A percentile compares a stretch with the other conserved stretches of the same genome.
These are phyloP conservation scores for Drosophila mojavensis DNA, from an alignment of 1,140 invertebrate species.

Conservation along the genomic window DNA sequence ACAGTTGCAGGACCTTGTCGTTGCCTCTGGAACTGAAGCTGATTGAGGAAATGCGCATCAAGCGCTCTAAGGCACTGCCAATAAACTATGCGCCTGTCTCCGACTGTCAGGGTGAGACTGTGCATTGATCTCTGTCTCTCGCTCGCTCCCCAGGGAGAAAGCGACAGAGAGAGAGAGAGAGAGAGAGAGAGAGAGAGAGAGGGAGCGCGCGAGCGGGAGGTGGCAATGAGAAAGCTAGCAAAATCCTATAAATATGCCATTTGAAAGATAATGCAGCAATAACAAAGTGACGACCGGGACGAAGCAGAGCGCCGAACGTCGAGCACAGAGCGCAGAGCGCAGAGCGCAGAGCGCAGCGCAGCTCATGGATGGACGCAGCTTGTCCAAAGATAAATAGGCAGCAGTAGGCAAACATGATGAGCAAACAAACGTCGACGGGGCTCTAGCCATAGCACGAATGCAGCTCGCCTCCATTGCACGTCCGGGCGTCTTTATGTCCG, in stretches of 20 bases:
- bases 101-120: constrained; percentile 17
- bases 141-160: constrained; percentile 1
- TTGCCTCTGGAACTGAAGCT: constrained; percentile 46
- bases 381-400: constrained; percentile 77
- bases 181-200: too few species aligned
- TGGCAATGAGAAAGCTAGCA: constrained; percentile 23
- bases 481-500: not conserved
- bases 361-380: constrained; percentile 20
- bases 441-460: constrained; percentile 27
- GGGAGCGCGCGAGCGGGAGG: too few species aligned
- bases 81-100: constrained; percentile 65
- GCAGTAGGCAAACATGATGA: constrained; percentile 76
- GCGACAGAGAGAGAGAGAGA: not conserved
- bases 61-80: constrained; percentile 77
- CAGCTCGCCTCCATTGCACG: not conserved
- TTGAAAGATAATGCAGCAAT: constrained; percentile 83
- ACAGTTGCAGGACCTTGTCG: constrained; percentile 48
- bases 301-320: constrained; percentile 7
- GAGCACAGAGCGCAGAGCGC: constrained; percentile 2
- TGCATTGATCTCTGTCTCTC: constrained; percentile 46
- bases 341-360: not conserved
- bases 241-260: constrained; percentile 83
- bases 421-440: constrained; percentile 52
- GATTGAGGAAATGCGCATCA: constrained; percentile 81
- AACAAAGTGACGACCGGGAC: constrained; percentile 61